phyloP scores from a whole-genome alignment of 1,140 invertebrate species.

The Arion vulgaris region DNA sequence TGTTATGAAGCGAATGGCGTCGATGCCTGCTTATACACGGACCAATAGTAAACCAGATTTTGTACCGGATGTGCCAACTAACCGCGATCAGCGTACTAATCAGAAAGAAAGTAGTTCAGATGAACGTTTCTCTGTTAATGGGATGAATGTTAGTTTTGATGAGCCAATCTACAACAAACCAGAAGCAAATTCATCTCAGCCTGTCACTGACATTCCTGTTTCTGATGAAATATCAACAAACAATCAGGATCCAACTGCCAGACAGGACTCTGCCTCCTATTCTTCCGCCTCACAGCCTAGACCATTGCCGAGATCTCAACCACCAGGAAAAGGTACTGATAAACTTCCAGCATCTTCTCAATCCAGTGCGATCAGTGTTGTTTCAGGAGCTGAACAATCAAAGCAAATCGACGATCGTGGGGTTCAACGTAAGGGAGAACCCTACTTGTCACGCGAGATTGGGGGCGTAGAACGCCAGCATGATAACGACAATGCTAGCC shows the following conservation, averaged over 20 bases:
- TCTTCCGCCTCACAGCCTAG: slow-evolving; percentile 2
- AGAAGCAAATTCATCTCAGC: slow-evolving; percentile 15
- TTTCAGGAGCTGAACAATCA: not conserved
- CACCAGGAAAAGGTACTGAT: not conserved
- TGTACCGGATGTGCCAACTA: not conserved
- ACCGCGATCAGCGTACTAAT: not conserved
- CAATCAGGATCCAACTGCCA: not conserved
- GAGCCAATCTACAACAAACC: slow-evolving; percentile 58
- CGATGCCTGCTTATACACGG: slow-evolving; percentile 42
- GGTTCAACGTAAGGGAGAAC: not conserved
- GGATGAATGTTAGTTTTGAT: slow-evolving; percentile 67
- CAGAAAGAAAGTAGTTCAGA: not conserved
- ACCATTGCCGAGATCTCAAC: slow-evolving; percentile 4
- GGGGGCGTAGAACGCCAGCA: not conserved
- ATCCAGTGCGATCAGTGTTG: not conserved
- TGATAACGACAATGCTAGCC: not conserved
- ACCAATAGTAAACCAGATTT: slow-evolving; percentile 10
- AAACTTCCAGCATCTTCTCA: not conserved
- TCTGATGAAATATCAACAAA: not conserved
- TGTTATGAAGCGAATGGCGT: slow-evolving; percentile 45
- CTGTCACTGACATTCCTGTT: slow-evolving; percentile 18
- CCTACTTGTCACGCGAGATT: not conserved
- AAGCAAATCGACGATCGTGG: not conserved
- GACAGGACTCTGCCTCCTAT: not conserved
- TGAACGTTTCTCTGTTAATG: slow-evolving; percentile 48